A percentile compares a stretch with the other conserved stretches of the same genome.
phyloP scores from a whole-genome alignment of 2,888 invertebrate species.

The Caenorhabditis angaria region DNA sequence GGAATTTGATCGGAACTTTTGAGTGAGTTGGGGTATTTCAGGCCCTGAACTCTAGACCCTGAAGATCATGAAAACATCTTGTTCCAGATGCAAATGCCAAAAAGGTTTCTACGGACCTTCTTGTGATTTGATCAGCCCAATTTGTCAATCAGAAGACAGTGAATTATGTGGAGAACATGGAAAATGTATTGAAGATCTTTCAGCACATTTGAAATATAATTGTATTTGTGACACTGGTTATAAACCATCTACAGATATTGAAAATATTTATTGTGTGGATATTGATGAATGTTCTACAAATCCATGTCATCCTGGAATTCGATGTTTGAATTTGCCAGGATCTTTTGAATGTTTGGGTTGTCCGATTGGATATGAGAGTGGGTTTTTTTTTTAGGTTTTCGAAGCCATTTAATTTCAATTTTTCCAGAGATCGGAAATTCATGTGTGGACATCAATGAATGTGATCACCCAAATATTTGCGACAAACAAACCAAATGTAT shows the following conservation, averaged over 20 bases:
- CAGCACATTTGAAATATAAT: constrained; percentile 65
- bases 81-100: constrained; percentile 74
- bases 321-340: constrained; percentile 88
- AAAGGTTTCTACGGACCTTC: constrained; percentile 62
- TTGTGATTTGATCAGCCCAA: constrained; percentile 53
- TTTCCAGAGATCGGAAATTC: constrained; percentile 60
- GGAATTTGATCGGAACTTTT: constrained; percentile 56
- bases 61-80: too few species aligned
- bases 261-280: constrained; percentile 82
- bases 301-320: constrained; percentile 75
- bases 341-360: constrained; percentile 89
- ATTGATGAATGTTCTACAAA: constrained; percentile 74
- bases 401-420: neutral
- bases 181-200: constrained; percentile 38
- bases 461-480: constrained; percentile 84
- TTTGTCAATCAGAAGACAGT: constrained; percentile 46
- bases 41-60: too few species aligned
- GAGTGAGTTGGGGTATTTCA: neutral
- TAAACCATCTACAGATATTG: constrained; percentile 79
- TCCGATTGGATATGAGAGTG: constrained; percentile 78
- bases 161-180: constrained; percentile 58
- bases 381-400: neutral
- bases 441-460: constrained; percentile 90
- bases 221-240: constrained; percentile 81
- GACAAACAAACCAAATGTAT: constrained; percentile 84